Percentiles rank a stretch among this genome's conserved stretches.
These are phyloP conservation scores for Bellardia bayeri DNA, from an alignment of 2,888 invertebrate genomes.

Conservation along the genomic window DNA sequence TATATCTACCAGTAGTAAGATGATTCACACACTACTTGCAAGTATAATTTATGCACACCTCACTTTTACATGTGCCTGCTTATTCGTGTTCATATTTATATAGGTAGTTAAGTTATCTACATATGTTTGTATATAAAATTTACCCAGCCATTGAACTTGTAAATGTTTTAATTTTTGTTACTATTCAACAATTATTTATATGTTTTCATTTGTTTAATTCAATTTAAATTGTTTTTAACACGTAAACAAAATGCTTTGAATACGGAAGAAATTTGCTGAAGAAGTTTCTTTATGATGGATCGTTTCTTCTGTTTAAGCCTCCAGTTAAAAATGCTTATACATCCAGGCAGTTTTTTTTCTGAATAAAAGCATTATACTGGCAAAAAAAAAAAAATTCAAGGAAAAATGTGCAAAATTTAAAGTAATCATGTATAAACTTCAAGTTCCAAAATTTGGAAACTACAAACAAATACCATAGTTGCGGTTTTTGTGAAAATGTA, in stretches of 20 bases:
- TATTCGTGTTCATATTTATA: conserved; percentile 4
- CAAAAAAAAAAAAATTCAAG: too few species aligned
- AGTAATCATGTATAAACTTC: too few species aligned
- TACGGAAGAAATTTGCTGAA: not conserved
- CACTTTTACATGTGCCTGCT: conserved; percentile 21
- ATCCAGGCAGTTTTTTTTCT: too few species aligned
- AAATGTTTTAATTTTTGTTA: conserved; percentile 23
- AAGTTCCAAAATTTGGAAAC: too few species aligned
- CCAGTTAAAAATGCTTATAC: too few species aligned
- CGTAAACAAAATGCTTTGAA: conserved; percentile 2
- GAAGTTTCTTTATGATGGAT: not conserved
- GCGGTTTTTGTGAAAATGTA: too few species aligned
- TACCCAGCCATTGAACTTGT: conserved; percentile 70
- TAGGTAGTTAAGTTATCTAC: not conserved
- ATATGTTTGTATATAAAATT: conserved; percentile 31
- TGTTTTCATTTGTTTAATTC: not conserved
- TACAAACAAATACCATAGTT: too few species aligned
- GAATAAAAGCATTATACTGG: too few species aligned
- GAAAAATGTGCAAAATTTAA: too few species aligned
- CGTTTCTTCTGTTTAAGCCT: not conserved
- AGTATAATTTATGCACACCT: conserved; percentile 26
- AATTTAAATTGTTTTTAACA: conserved; percentile 5
- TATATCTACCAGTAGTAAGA: not conserved
- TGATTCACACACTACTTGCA: conserved; percentile 42
- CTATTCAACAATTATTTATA: not conserved